Conservation (phyloP, 2,113 vertebrate genomes). For the Cryptoleucopteryx plumbea region DNA sequence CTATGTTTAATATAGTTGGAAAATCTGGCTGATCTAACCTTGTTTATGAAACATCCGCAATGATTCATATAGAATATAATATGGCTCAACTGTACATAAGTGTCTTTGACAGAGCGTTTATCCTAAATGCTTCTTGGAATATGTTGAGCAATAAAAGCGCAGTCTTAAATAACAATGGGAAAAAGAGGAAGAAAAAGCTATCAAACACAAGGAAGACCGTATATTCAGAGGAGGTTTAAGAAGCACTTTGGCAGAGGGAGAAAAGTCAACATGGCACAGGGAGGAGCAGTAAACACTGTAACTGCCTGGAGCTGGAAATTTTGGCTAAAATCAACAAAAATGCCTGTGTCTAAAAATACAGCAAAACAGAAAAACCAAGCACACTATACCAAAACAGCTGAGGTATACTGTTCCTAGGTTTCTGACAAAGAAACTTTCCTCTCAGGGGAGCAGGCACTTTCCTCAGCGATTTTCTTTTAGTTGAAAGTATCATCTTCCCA, state of each 20-base stretch:
- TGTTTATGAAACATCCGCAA: not conserved
- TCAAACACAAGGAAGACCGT: not conserved
- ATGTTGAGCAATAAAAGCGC: conserved; percentile 32
- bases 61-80: conserved; percentile 34
- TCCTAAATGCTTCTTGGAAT: conserved; percentile 44
- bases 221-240: not conserved
- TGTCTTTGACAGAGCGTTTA: conserved; percentile 51
- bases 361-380: not conserved
- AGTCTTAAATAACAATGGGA: conserved; percentile 13
- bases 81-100: conserved; percentile 7
- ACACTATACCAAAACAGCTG: not conserved
- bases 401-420: not conserved
- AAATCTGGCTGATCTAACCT: conserved; percentile 35
- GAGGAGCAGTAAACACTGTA: not conserved
- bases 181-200: conserved; percentile 1
- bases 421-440: not conserved
- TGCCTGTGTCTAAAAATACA: not conserved
- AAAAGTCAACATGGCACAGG: not conserved
- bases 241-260: not conserved
- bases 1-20: conserved; percentile 2
- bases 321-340: not conserved
- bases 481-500: not conserved
- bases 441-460: not conserved
- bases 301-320: not conserved
- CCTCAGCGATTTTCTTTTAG: not conserved